Percentiles rank a stretch among this genome's conserved stretches.
phyloP scores from a whole-genome alignment of 2,888 invertebrate species.

The Zaprionus obscuricornis region DNA sequence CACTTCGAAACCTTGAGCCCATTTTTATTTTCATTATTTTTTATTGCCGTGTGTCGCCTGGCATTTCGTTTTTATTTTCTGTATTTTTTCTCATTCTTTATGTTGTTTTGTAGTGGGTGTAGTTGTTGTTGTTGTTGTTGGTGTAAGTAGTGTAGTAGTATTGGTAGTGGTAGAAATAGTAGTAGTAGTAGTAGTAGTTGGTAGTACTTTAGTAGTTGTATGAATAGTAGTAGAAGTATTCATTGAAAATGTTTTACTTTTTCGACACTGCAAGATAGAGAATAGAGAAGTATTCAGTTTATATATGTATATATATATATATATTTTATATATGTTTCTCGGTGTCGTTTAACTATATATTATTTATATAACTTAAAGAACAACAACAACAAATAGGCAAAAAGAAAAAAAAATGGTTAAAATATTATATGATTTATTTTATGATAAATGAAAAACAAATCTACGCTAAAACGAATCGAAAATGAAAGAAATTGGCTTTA shows the following conservation, averaged over 20 bases:
- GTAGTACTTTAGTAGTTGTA: conserved; percentile 56
- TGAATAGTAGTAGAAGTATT: conserved; percentile 61
- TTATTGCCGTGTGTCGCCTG: conserved; percentile 40
- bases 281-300: conserved; percentile 72
- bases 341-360: conserved; percentile 6
- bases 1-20: conserved; percentile 57
- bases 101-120: conserved; percentile 57
- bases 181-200: conserved; percentile 50
- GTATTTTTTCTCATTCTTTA: conserved; percentile 19
- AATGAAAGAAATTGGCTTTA: too few relatives aligned
- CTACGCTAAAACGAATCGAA: too few relatives aligned
- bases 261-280: conserved; percentile 82
- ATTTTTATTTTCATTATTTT: too few relatives aligned
- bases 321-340: conserved; percentile 8
- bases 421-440: too few relatives aligned
- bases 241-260: conserved; percentile 74
- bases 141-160: conserved; percentile 48
- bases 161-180: conserved; percentile 52
- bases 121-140: conserved; percentile 38
- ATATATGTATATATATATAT: conserved; percentile 42
- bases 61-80: conserved; percentile 32
- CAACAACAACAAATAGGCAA: conserved; percentile 30
- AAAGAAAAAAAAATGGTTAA: not conserved
- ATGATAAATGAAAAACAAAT: too few relatives aligned
- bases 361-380: not conserved